Conservation (phyloP, 2,797 vertebrate genomes). For the Oryzias dopingdopingensis region DNA sequence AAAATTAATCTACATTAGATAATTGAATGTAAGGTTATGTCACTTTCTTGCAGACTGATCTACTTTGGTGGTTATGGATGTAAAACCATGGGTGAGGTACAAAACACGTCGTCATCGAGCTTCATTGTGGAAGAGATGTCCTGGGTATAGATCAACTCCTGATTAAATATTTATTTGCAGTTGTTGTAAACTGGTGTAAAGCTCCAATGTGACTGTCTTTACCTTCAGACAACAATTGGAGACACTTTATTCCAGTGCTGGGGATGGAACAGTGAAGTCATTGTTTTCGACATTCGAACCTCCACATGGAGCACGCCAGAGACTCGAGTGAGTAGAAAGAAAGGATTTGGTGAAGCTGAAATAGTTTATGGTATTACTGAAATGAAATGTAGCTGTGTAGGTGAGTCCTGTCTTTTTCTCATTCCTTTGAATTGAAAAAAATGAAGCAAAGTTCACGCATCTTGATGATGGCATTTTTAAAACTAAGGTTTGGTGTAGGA, state of each 20-base stretch:
- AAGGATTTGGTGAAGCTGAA: not conserved
- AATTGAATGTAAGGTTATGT: not conserved
- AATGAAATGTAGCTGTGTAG: too few relatives aligned
- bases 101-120: conserved; percentile 62
- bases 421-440: too few relatives aligned
- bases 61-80: conserved; percentile 96
- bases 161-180: too few relatives aligned
- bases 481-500: too few relatives aligned
- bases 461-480: too few relatives aligned
- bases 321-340: conserved; percentile 73
- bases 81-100: conserved; percentile 85
- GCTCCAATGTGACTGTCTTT: not conserved
- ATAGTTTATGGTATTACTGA: too few relatives aligned
- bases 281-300: conserved; percentile 83
- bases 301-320: conserved; percentile 84
- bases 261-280: conserved; percentile 95
- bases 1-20: too few relatives aligned
- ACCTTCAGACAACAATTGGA: conserved; percentile 60
- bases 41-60: conserved; percentile 79
- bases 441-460: too few relatives aligned
- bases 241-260: conserved; percentile 77
- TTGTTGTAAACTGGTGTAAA: too few relatives aligned
- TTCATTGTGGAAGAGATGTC: conserved; percentile 90
- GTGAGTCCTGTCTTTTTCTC: too few relatives aligned
- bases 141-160: conserved; percentile 76